phyloP scores from a whole-genome alignment of 1,140 invertebrate genomes.

The Drosophila albomicans region DNA sequence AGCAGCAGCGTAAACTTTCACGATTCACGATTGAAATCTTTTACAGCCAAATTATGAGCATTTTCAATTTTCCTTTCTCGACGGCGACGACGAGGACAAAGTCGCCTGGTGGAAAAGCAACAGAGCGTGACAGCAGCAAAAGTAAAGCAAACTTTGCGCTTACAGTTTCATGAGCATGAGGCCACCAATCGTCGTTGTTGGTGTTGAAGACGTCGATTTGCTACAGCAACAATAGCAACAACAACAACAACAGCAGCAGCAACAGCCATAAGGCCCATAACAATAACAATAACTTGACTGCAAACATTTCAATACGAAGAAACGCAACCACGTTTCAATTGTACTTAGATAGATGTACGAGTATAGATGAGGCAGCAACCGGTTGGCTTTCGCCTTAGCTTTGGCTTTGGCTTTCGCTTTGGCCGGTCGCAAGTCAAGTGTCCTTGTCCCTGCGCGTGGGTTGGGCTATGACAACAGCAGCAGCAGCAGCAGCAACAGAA shows the following conservation, averaged over 20 bases:
- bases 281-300: constrained; percentile 81
- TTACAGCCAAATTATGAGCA: constrained; percentile 82
- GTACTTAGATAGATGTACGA: constrained; percentile 56
- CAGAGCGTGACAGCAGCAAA: constrained; percentile 79
- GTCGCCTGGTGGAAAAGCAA: constrained; percentile 50
- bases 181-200: constrained; percentile 41
- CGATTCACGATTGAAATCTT: constrained; percentile 83
- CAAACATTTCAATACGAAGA: constrained; percentile 80
- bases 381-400: constrained; percentile 42
- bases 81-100: constrained; percentile 10
- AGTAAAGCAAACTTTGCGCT: constrained; percentile 81
- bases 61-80: constrained; percentile 71
- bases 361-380: constrained; percentile 48
- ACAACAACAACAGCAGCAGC: constrained; percentile 27
- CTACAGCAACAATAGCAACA: constrained; percentile 42
- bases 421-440: constrained; percentile 63
- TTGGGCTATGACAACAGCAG: constrained; percentile 31
- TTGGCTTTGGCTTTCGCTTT: constrained; percentile 41
- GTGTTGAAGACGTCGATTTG: constrained; percentile 72
- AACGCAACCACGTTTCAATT: constrained; percentile 77
- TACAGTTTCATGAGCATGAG: constrained; percentile 74
- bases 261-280: constrained; percentile 61
- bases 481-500: constrained; percentile 35
- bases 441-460: constrained; percentile 21
- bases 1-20: constrained; percentile 66